phyloP scores from a whole-genome alignment of 2,888 invertebrate genomes.

The Troides oblongomaculatus region DNA sequence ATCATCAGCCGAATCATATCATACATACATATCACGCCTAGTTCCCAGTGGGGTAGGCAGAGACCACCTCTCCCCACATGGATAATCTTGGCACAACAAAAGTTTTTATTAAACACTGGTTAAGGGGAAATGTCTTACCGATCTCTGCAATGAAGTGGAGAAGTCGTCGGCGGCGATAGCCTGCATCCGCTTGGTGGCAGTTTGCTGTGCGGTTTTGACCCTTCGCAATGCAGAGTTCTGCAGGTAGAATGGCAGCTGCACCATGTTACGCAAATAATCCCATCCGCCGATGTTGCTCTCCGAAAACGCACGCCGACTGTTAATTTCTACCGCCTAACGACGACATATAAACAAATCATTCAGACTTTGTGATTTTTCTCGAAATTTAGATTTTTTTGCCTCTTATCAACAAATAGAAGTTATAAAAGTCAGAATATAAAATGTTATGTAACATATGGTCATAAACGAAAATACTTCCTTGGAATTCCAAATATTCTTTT shows the following conservation, averaged over 20 bases:
- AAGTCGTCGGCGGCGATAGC: constrained; percentile 78
- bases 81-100: no score
- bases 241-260: constrained; percentile 98
- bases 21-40: no score
- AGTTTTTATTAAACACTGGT: background rate
- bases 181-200: constrained; percentile 79
- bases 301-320: constrained; percentile 91
- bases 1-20: no score
- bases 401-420: no score
- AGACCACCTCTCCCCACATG: no score
- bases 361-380: no score
- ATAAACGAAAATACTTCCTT: no score
- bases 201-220: constrained; percentile 92
- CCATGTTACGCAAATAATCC: constrained; percentile 96
- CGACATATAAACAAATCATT: background rate
- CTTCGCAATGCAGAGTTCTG: constrained; percentile 97
- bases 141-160: constrained; percentile 72
- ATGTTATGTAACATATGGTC: no score
- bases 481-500: background rate
- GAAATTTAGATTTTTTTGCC: no score
- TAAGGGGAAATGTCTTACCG: constrained; percentile 50
- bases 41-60: no score
- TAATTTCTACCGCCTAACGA: constrained; percentile 91
- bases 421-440: no score
- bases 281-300: constrained; percentile 97